Base-by-base conservation (phyloP, 2,113 vertebrate genomes). In the Cyprinodon tularosa region DNA sequence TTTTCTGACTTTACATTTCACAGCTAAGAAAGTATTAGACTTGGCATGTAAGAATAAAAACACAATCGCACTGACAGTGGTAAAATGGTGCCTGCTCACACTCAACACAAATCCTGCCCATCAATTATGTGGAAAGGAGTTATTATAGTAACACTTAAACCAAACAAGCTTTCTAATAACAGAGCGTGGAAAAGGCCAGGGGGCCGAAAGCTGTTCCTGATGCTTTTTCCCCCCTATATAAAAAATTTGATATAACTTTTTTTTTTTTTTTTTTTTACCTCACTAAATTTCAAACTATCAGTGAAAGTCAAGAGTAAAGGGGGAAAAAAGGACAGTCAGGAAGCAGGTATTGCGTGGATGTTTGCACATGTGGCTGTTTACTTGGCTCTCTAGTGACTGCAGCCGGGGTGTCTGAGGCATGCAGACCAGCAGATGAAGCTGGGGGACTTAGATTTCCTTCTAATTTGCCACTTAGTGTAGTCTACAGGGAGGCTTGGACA, bases 401-500 rank as follows among this genome's bases (percentile, higher is more conserved):
- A 84, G 88, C 63, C 89, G 80, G 82, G 74, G 84, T 68, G 86
- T 91, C 81, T 79, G 78, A 68, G 86, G 69, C 73, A 29, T 47
- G 87, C 78, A 79, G 84, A 85, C 84, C 59, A 36, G 74, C 66
- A 79, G 82, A 82, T 76, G 81, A 88, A 83, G 80, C 85, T 78
- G 85, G 79, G 74, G 74, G 79, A 83, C 88, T 88, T 93, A 74
- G 78, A 85, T 78, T 87, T 90, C 74, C 76, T 76, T 66, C 62
- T 84, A 87, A 88, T 79, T 84, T 79, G 74, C 72, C 80, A 76
- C 78, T 82, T 73, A 73, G 80, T 22, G 12, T 63, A 57, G 62
- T 91, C 84, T 77, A 76, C 71, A 53, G 78, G 81, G 74, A 87
- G 50, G 65, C 72, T 53, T 8, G 45, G 71, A 79, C 84, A 82